Conservation (phyloP, 2,888 invertebrate genomes). For the Embidobia sp. region DNA sequence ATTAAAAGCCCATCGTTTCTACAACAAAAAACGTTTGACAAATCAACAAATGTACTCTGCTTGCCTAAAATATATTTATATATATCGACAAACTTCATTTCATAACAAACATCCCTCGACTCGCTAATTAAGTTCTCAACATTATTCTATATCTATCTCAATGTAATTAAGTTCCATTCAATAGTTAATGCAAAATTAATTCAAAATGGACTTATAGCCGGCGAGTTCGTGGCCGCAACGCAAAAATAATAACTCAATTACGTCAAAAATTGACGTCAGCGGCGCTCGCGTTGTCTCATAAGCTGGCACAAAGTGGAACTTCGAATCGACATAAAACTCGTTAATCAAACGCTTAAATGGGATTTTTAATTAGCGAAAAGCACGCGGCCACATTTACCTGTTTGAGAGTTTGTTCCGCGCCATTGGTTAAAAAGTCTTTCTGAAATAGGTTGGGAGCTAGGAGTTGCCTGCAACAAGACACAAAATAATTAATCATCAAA, state of each 20-base stretch:
- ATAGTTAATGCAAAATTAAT: conserved; percentile 20
- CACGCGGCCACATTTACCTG: conserved; percentile 84
- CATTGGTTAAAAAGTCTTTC: conserved; percentile 93
- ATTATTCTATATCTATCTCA: conserved; percentile 15
- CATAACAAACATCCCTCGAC: conserved; percentile 14
- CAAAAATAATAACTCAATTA: conserved; percentile 16
- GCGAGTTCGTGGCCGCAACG: background rate
- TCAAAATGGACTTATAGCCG: background rate
- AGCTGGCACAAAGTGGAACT: no score
- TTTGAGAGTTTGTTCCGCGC: conserved; percentile 91
- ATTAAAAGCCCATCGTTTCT: no score
- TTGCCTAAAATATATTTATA: no score
- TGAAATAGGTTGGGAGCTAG: conserved; percentile 96
- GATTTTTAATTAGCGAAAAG: conserved; percentile 36
- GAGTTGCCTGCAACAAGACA: conserved; percentile 89
- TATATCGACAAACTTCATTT: conserved; percentile 3
- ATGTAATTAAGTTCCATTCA: conserved; percentile 11
- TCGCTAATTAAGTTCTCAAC: conserved; percentile 11
- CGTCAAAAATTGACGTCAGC: no score
- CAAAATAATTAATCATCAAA: conserved; percentile 51
- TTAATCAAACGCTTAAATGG: conserved; percentile 21
- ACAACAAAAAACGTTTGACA: no score
- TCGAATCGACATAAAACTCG: no score
- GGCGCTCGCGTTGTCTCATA: no score
- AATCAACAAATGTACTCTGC: no score